A percentile compares a stretch with the other conserved stretches of the same genome.
phyloP scores from a whole-genome alignment of 2,113 vertebrate species.

The Cyprinus carpio region DNA sequence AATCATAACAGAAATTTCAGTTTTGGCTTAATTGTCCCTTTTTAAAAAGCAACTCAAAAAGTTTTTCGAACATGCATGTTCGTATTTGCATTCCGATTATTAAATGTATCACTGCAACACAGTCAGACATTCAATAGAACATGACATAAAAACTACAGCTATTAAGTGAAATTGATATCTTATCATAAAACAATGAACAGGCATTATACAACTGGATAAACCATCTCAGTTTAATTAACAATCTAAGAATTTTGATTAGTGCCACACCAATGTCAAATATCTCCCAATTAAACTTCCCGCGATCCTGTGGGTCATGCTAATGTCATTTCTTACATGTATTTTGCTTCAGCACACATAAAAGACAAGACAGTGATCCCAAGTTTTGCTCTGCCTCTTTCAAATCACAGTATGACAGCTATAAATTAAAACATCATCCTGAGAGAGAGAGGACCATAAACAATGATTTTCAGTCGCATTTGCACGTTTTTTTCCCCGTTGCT shows the following conservation, averaged over 20 bases:
- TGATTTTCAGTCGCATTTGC: slow-evolving; percentile 34
- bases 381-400: slow-evolving; percentile 46
- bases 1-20: not conserved
- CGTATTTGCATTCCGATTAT: not conserved
- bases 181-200: slow-evolving; percentile 23
- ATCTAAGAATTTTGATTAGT: slow-evolving; percentile 46
- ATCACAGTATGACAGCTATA: slow-evolving; percentile 54
- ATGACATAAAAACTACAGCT: slow-evolving; percentile 10
- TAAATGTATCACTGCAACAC: not conserved
- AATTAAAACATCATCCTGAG: slow-evolving; percentile 57
- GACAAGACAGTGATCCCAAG: slow-evolving; percentile 38
- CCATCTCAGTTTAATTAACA: slow-evolving; percentile 36
- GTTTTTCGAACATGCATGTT: not conserved
- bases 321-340: slow-evolving; percentile 46
- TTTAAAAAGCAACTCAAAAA: not conserved
- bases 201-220: slow-evolving; percentile 28
- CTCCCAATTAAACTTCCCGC: slow-evolving; percentile 44
- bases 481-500: not conserved
- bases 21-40: not conserved
- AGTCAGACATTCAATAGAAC: not conserved
- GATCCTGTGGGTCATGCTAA: slow-evolving; percentile 9
- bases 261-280: slow-evolving; percentile 44
- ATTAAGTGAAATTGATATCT: slow-evolving; percentile 16
- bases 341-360: slow-evolving; percentile 36
- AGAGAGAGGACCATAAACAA: slow-evolving; percentile 52